A percentile compares a stretch with the other conserved stretches of the same genome.
phyloP scores from a whole-genome alignment of 2,797 vertebrate genomes.

The Crypturellus tataupa region DNA sequence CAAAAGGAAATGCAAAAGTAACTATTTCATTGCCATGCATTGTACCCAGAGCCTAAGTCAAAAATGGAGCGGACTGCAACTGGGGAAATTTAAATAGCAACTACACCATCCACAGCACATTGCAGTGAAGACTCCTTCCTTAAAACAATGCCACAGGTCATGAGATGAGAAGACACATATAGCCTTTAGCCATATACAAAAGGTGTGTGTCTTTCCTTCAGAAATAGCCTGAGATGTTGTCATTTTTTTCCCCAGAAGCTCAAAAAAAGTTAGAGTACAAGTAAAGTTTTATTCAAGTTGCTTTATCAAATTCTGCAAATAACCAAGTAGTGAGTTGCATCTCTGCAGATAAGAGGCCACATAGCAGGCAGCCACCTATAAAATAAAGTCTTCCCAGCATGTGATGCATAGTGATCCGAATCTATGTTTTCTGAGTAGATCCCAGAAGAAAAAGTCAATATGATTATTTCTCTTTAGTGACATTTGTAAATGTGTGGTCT shows the following conservation, averaged over 20 bases:
- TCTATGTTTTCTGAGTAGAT: background rate
- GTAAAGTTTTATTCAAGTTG: background rate
- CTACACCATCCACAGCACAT: background rate
- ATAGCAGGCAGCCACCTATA: background rate
- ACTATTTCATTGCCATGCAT: slow-evolving; percentile 26
- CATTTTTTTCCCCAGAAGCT: background rate
- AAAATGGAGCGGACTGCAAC: background rate
- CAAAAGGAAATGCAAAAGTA: slow-evolving; percentile 68
- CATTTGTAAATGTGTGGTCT: background rate
- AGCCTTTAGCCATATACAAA: background rate
- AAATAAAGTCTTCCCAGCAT: background rate
- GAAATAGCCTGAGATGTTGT: background rate
- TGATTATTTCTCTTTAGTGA: background rate
- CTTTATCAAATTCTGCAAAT: background rate
- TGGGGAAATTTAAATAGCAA: background rate
- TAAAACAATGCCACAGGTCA: background rate
- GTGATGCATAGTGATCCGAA: background rate
- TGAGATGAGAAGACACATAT: background rate
- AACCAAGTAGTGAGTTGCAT: background rate
- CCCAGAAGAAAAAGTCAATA: background rate
- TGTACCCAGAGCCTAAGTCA: background rate
- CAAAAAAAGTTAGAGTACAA: background rate
- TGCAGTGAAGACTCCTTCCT: background rate
- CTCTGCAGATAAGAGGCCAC: background rate
- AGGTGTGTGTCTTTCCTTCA: background rate